These are phyloP conservation scores for Edolisoma coerulescens DNA, from an alignment of 2,113 vertebrate species.

Conservation along the genomic window DNA sequence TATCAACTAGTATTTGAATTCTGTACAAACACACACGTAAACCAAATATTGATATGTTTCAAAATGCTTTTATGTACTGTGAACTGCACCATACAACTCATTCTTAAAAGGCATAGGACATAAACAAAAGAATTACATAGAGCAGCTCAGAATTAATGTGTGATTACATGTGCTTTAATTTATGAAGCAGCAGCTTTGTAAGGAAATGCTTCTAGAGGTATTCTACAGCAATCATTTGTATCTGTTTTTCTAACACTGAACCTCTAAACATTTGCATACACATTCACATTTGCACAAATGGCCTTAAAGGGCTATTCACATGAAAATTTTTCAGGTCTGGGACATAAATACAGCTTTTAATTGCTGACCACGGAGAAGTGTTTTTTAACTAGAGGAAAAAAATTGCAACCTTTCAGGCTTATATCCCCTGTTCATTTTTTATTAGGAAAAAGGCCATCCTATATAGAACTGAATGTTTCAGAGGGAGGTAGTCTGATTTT, in stretches of 20 bases:
- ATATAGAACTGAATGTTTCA: neutral
- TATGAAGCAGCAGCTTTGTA: neutral
- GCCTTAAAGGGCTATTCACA: neutral
- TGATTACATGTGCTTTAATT: neutral
- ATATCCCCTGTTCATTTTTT: neutral
- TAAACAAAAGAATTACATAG: neutral
- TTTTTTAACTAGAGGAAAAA: neutral
- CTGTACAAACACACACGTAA: neutral
- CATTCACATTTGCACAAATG: neutral
- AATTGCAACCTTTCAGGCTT: neutral
- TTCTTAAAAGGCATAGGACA: neutral
- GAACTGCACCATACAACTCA: neutral
- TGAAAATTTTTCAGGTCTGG: neutral
- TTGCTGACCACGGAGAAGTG: neutral
- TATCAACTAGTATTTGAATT: neutral
- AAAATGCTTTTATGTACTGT: neutral
- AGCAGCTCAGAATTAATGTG: neutral
- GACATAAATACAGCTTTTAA: neutral
- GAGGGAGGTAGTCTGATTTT: neutral
- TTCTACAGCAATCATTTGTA: neutral
- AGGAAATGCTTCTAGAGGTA: neutral
- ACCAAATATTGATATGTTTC: neutral
- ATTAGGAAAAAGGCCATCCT: neutral
- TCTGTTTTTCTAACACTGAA: neutral
- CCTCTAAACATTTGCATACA: neutral